Percentiles rank a stretch among this genome's conserved stretches.
Conservation (phyloP, 1,140 invertebrate species). For the Drosophila ironensis region DNA sequence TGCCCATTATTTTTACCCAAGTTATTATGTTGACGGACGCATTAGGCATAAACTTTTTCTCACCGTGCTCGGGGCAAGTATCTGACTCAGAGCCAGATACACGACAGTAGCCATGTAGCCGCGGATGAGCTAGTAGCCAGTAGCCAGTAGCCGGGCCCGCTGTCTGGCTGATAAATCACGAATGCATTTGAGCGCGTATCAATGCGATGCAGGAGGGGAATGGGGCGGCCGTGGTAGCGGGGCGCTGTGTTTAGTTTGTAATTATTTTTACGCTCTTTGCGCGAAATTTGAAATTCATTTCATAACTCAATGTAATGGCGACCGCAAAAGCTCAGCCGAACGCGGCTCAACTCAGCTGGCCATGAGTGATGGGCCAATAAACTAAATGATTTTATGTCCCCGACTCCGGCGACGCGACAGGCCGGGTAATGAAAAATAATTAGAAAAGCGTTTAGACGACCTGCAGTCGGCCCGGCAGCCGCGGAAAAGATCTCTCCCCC, state of each 20-base stretch:
- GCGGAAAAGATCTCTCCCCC: conserved; percentile 33
- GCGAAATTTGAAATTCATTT: conserved; percentile 80
- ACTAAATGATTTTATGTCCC: conserved; percentile 76
- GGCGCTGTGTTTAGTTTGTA: conserved; percentile 61
- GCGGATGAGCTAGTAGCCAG: conserved; percentile 68
- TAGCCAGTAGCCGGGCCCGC: conserved; percentile 25
- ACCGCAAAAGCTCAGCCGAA: conserved; percentile 64
- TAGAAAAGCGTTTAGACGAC: conserved; percentile 63
- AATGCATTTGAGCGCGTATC: conserved; percentile 72
- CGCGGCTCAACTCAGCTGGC: conserved; percentile 37
- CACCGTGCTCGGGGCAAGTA: neutral
- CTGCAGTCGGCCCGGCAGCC: conserved; percentile 1
- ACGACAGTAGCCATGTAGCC: conserved; percentile 34
- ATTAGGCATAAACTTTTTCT: too few relatives aligned
- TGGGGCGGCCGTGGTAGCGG: neutral
- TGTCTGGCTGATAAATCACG: conserved; percentile 70
- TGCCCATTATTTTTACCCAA: too few relatives aligned
- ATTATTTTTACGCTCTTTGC: conserved; percentile 74
- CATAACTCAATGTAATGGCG: conserved; percentile 79
- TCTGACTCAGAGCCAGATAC: conserved; percentile 15
- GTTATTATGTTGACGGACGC: too few relatives aligned
- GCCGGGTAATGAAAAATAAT: conserved; percentile 78
- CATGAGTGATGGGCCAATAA: conserved; percentile 80
- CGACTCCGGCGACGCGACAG: conserved; percentile 57
- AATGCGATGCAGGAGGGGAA: conserved; percentile 30